A percentile compares a stretch with the other conserved stretches of the same genome.
phyloP scores from a whole-genome alignment of 2,113 vertebrate species.

The Lanius collurio region DNA sequence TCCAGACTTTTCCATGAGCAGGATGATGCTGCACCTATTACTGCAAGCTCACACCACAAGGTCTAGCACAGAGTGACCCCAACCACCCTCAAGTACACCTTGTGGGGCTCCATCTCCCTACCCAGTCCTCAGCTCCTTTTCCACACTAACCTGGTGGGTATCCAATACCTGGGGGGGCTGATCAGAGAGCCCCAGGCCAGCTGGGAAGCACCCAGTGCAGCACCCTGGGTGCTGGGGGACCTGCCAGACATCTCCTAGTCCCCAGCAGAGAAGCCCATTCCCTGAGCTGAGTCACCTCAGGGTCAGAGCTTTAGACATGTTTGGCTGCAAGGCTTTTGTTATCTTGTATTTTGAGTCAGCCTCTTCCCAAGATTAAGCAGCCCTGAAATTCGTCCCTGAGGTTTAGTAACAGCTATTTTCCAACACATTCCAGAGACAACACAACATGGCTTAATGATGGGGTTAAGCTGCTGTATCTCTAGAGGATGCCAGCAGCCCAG shows the following conservation, averaged over 20 bases:
- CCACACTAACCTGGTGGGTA: neutral
- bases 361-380: neutral
- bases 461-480: neutral
- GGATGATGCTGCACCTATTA: neutral
- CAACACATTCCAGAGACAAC: neutral
- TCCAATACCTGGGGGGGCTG: fast-evolving
- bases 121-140: neutral
- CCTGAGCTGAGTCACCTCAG: neutral
- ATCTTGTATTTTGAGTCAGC: neutral
- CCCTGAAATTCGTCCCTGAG: constrained; percentile 40
- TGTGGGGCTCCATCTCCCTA: neutral
- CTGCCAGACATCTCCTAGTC: neutral
- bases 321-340: neutral
- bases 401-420: neutral
- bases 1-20: neutral
- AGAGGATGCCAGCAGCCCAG: neutral
- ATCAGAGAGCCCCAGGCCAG: neutral
- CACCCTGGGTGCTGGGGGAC: neutral
- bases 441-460: neutral
- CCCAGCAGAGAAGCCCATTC: neutral
- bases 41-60: neutral
- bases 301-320: neutral
- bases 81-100: neutral
- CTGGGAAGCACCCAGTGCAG: neutral
- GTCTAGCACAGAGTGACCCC: neutral